These are phyloP conservation scores for Glandiceps talaboti DNA, from an alignment of 53 echinoderm and acorn worm genomes.

Conservation along the genomic window DNA sequence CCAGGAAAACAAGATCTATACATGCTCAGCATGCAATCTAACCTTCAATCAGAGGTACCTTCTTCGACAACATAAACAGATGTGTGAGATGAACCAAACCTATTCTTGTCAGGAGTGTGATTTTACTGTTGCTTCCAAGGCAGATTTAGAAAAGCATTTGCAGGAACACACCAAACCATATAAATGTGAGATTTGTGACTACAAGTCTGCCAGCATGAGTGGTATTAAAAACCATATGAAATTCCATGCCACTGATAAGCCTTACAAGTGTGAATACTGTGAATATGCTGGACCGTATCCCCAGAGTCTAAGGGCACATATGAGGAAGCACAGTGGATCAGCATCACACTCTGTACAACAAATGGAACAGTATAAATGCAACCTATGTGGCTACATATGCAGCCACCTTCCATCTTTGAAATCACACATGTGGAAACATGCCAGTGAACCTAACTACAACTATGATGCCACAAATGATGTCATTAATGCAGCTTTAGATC, in stretches of 20 bases:
- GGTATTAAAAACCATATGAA: constrained; percentile 99
- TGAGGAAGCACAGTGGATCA: constrained; percentile 42
- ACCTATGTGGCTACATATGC: constrained; percentile 79
- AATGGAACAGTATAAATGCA: constrained; percentile 69
- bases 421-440: constrained; percentile 97
- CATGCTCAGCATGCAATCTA: neutral
- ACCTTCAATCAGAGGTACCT: neutral
- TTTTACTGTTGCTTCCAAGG: constrained; percentile 26
- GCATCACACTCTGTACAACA: neutral
- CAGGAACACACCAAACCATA: constrained; percentile 40
- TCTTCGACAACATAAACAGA: neutral
- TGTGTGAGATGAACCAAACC: neutral
- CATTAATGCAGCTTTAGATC: constrained; percentile 28
- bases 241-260: constrained; percentile 78
- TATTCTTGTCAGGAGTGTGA: constrained; percentile 56
- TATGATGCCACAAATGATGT: constrained; percentile 44
- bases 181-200: constrained; percentile 66
- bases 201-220: constrained; percentile 67
- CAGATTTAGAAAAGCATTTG: constrained; percentile 39
- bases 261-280: constrained; percentile 83
- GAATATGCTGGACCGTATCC: constrained; percentile 91
- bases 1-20: neutral
- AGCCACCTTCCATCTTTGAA: constrained; percentile 84
- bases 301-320: constrained; percentile 82
- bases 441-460: constrained; percentile 73